phyloP scores from a whole-genome alignment of 2,113 vertebrate species.

The Caloenas nicobarica region DNA sequence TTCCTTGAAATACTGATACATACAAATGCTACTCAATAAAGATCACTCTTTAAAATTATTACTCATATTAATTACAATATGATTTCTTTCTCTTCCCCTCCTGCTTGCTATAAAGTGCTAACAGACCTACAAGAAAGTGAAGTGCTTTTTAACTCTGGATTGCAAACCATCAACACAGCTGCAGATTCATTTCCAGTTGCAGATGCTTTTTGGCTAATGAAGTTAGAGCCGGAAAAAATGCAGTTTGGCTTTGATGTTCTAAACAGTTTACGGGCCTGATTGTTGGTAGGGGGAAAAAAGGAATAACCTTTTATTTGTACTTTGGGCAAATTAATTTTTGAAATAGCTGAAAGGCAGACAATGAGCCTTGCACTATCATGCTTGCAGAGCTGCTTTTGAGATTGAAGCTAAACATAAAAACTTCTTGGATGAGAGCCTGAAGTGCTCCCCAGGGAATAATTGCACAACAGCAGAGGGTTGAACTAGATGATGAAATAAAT shows the following conservation, averaged over 20 bases:
- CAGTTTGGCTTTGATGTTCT: conserved; percentile 48
- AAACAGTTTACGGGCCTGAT: not conserved
- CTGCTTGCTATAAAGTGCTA: not conserved
- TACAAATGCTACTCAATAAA: not conserved
- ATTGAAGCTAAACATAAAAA: conserved; percentile 31
- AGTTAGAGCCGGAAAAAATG: conserved; percentile 44
- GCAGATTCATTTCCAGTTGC: conserved; percentile 57
- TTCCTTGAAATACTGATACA: not conserved
- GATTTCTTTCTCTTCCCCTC: not conserved
- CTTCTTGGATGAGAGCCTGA: conserved; percentile 7
- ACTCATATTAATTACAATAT: not conserved
- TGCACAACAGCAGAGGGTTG: conserved; percentile 48
- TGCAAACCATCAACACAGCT: conserved; percentile 61
- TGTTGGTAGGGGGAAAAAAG: not conserved
- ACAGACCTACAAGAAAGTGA: not conserved
- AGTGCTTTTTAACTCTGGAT: conserved; percentile 13
- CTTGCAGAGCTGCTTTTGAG: not conserved
- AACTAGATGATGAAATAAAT: conserved; percentile 36
- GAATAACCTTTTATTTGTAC: conserved; percentile 37
- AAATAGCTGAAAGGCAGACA: conserved; percentile 60
- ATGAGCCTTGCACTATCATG: conserved; percentile 28
- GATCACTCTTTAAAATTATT: not conserved
- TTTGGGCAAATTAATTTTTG: conserved; percentile 51
- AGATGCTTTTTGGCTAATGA: conserved; percentile 51
- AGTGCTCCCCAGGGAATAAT: not conserved